Conservation (phyloP, 2,888 invertebrate genomes). For the Cerastis rubricosa region DNA sequence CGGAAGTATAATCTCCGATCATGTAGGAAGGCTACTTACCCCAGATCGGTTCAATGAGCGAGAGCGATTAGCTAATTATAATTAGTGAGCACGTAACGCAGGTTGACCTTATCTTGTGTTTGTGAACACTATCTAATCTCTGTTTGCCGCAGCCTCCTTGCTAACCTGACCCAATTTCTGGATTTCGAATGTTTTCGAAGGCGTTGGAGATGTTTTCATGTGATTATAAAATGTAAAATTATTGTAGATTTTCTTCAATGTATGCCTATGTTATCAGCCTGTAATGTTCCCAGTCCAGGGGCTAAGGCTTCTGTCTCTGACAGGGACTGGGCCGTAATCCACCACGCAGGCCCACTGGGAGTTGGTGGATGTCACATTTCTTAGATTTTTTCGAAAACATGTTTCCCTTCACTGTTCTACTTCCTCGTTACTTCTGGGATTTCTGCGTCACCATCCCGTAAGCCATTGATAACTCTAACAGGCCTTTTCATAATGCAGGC, state of each 20-base stretch:
- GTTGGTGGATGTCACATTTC: background rate
- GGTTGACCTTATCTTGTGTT: slow-evolving; percentile 76
- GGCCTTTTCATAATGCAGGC: too few relatives aligned
- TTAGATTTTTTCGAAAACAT: background rate
- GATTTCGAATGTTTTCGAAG: slow-evolving; percentile 69
- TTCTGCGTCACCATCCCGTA: background rate
- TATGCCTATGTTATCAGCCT: background rate
- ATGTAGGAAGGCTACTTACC: slow-evolving; percentile 19
- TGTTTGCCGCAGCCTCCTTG: slow-evolving; percentile 86
- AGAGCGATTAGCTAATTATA: slow-evolving; percentile 61
- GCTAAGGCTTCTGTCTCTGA: background rate
- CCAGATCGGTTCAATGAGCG: slow-evolving; percentile 40
- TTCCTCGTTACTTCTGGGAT: background rate
- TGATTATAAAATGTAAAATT: slow-evolving; percentile 4
- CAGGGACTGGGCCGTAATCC: background rate
- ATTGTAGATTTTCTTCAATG: background rate
- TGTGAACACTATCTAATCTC: slow-evolving; percentile 85
- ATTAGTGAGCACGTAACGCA: slow-evolving; percentile 54
- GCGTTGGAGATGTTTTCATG: slow-evolving; percentile 33
- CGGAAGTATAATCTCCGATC: background rate
- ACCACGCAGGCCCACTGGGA: background rate
- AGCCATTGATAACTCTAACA: too few relatives aligned
- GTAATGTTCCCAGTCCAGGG: background rate
- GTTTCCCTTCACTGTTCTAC: background rate
- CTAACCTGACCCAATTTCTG: slow-evolving; percentile 82